A percentile compares a stretch with the other conserved stretches of the same genome.
phyloP scores from a whole-genome alignment of 2,797 vertebrate genomes.

The Macropus fuliginosus region DNA sequence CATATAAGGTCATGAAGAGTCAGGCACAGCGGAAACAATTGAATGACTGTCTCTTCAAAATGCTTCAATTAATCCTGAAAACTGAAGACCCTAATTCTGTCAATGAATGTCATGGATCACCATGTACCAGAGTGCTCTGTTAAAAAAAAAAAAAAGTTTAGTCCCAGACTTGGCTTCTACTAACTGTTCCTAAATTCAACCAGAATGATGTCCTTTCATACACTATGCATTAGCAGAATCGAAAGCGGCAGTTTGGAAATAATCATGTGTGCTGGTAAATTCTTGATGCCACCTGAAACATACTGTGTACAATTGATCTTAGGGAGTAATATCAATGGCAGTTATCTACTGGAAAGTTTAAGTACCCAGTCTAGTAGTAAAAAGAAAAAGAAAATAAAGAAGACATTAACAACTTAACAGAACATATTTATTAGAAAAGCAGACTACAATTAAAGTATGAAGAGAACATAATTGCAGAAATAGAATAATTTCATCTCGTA shows the following conservation, averaged over 20 bases:
- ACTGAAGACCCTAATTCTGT: neutral
- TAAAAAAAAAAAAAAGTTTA: neutral
- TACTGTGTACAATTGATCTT: neutral
- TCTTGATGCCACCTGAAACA: neutral
- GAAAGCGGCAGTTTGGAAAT: neutral
- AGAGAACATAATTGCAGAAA: no score
- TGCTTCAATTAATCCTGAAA: neutral
- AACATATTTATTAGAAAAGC: no score
- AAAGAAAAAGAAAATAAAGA: no score
- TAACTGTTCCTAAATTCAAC: neutral
- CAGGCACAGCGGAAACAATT: neutral
- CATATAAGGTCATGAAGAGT: neutral
- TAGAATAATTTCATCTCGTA: no score
- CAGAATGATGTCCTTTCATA: neutral
- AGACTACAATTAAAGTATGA: no score
- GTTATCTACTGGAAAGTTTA: no score
- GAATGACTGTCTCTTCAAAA: neutral
- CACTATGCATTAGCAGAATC: neutral
- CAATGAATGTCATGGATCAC: neutral
- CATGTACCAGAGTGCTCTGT: neutral
- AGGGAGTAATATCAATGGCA: no score
- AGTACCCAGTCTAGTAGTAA: no score
- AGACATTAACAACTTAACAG: no score
- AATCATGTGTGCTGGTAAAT: neutral
- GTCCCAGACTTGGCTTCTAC: neutral